Base-by-base conservation (phyloP, 23 tunicate genomes). In the Trididemnum miniatum region DNA sequence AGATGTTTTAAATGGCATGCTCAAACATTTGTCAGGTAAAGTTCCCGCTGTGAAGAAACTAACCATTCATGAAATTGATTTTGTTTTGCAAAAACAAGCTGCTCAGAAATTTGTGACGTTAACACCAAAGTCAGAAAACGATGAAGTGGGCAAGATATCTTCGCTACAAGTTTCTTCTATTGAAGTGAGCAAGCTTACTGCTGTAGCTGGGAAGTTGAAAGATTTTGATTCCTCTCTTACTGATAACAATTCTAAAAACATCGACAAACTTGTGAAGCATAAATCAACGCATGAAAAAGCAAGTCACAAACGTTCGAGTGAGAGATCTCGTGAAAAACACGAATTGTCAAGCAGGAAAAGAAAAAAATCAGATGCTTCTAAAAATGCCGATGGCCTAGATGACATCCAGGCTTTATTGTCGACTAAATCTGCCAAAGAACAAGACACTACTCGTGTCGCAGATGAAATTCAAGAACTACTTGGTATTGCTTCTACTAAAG, bases 391-490 rank as follows among this genome's bases (percentile, higher is more conserved):
- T 31, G 92, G 60, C 34, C 1, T 77, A 1, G 94, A 93, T 69
- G 98, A 93, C 66, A 82, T 93, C n/a, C 88, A 93, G 80, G 94
- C 85, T 35, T 51, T 93, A 80, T 57, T 93, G 51, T 84, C 93
- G 0, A 84, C 80, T 9, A 93, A 88, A 71, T 51, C 98, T 12
- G 81, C 93, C 3, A 93, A 88, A 66, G 99, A 96, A 34, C 88
- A 91, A 78, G 94, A 91, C 59, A 71, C 91, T 20, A 91, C 85
- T 18, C 51, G 97, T 35, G 84, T 87, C 2, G 71, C 89, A 1
- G 94, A 96, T 35, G 99, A 96, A 80, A 91, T 96, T 15, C 97
- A 96, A 52, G 83, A 91, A 35, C 52, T 96, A 28, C 71, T 96
- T 1, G 84, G 91, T 28, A 91, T 88, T 23, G 91, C 94, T 20